Conservation (phyloP, 2,113 vertebrate species). For the Pedetes capensis region DNA sequence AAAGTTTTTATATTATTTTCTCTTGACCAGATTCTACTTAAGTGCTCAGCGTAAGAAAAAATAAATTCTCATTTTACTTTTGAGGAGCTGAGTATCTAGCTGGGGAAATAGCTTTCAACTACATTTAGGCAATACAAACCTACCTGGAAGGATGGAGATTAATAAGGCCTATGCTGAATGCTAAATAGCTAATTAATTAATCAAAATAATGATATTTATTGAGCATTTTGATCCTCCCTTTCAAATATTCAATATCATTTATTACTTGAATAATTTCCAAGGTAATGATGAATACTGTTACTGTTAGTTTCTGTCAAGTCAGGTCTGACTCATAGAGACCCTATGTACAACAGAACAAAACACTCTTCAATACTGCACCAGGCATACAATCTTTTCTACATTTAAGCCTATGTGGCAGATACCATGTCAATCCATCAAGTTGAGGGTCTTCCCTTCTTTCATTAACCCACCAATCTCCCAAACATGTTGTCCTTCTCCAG, state of each 20-base stretch:
- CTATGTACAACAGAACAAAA: too few relatives aligned
- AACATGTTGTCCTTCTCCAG: too few relatives aligned
- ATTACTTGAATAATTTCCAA: neutral
- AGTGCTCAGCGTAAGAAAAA: neutral
- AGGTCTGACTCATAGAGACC: too few relatives aligned
- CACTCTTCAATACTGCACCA: too few relatives aligned
- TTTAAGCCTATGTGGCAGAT: too few relatives aligned
- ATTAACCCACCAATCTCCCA: too few relatives aligned
- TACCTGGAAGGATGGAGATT: neutral
- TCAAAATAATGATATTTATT: neutral
- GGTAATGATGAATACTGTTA: neutral
- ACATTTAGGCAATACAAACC: neutral
- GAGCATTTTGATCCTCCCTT: neutral
- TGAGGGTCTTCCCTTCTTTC: too few relatives aligned
- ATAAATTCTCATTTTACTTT: neutral
- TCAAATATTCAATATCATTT: neutral
- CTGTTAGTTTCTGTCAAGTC: too few relatives aligned
- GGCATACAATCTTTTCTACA: too few relatives aligned
- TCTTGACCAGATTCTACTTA: neutral
- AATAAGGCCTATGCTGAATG: neutral
- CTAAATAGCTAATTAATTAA: neutral
- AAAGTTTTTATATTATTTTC: conserved; percentile 41
- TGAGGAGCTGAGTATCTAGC: neutral
- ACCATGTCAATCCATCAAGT: too few relatives aligned
- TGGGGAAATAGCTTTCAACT: neutral